Evolutionary conservation across 2,113 vertebrate genomes (phyloP).

Genomic region (Rutilus rutilus): DNA sequence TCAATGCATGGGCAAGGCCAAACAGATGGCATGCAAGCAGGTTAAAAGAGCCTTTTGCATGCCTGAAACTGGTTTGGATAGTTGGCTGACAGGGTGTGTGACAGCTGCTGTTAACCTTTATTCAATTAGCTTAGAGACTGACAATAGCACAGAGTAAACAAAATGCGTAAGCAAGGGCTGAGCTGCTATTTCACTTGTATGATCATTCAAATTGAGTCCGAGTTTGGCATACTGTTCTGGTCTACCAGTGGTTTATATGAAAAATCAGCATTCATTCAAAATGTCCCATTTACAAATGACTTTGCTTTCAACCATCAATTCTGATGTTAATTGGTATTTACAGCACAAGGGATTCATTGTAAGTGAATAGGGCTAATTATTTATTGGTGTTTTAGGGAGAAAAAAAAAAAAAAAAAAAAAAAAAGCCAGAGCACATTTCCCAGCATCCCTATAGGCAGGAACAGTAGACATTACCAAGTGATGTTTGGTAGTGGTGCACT

Average conservation of each 20-base stretch:
- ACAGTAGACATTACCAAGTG: conserved; percentile 71
- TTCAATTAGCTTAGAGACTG: conserved; percentile 15
- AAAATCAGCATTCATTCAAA: neutral
- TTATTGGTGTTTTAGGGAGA: conserved; percentile 77
- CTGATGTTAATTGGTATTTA: conserved; percentile 22
- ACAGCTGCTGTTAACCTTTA: conserved; percentile 20
- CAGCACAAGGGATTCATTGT: conserved; percentile 53
- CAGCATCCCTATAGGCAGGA: conserved; percentile 67
- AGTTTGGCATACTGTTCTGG: neutral
- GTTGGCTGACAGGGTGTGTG: conserved; percentile 16
- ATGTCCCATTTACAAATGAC: neutral
- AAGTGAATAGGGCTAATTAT: conserved; percentile 72
- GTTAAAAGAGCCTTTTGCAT: neutral
- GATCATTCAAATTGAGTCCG: neutral
- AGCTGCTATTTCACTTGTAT: conserved; percentile 9
- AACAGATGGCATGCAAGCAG: conserved; percentile 8
- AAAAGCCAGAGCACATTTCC: conserved; percentile 67
- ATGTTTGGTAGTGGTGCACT: conserved; percentile 60
- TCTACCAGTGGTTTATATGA: conserved; percentile 3
- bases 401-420: neutral
- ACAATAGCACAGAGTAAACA: conserved; percentile 11
- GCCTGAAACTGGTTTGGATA: conserved; percentile 26
- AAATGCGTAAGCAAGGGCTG: conserved; percentile 6
- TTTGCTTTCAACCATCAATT: conserved; percentile 8
- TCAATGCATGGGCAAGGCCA: neutral